Conservation (phyloP, 2,113 vertebrate species). For the Chloroceryle aenea region DNA sequence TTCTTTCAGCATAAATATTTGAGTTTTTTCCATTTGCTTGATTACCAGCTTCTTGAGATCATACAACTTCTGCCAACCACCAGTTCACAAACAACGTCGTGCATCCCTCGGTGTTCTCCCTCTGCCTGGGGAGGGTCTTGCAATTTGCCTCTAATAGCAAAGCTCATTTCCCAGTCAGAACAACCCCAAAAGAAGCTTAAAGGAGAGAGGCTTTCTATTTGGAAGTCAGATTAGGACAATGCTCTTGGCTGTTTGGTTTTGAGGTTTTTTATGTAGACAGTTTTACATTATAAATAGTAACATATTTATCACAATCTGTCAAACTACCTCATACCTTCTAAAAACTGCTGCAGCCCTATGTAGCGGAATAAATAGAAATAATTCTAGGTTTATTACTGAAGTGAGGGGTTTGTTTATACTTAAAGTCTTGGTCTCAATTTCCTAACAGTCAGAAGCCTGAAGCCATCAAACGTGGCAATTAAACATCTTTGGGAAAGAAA, state of each 20-base stretch:
- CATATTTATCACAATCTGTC: neutral
- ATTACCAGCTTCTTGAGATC: neutral
- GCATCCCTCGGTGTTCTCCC: neutral
- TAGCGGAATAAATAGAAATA: neutral
- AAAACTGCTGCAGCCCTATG: neutral
- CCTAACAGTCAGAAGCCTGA: neutral
- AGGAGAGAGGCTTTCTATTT: neutral
- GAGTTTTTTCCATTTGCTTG: neutral
- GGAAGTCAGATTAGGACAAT: neutral
- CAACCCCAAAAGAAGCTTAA: neutral
- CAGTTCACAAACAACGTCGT: neutral
- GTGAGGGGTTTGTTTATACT: neutral
- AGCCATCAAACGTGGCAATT: neutral
- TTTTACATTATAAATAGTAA: conserved; percentile 28
- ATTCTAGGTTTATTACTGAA: neutral
- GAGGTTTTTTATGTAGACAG: neutral
- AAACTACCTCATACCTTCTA: neutral
- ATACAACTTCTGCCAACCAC: neutral
- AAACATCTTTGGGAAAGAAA: neutral
- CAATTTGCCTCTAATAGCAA: neutral
- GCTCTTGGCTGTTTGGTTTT: neutral
- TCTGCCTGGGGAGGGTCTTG: neutral
- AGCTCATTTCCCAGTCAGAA: neutral
- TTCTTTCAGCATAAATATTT: neutral
- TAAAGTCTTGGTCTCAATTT: neutral